These are phyloP conservation scores for Polyodon spathula DNA, from an alignment of 2,113 vertebrate species.

Conservation along the genomic window DNA sequence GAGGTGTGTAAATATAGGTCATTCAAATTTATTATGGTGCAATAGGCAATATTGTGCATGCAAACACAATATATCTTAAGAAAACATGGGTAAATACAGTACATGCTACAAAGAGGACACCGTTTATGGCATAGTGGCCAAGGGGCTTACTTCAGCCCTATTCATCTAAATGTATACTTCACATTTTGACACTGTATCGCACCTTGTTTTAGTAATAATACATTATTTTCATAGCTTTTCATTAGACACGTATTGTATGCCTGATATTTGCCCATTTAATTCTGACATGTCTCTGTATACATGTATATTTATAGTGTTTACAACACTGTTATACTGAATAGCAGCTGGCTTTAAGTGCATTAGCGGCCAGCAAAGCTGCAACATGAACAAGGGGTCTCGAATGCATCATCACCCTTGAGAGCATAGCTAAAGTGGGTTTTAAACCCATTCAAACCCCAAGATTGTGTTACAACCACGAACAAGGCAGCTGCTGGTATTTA, in stretches of 20 bases:
- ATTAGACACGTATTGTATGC: no score
- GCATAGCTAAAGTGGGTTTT: not conserved
- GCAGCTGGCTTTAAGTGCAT: no score
- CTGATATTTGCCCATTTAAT: no score
- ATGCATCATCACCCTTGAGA: not conserved
- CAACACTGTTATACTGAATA: no score
- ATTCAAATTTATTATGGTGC: conserved; percentile 1
- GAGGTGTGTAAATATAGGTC: conserved; percentile 5
- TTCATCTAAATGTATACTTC: no score
- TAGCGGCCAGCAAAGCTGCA: no score
- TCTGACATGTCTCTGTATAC: no score
- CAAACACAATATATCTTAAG: conserved; percentile 2
- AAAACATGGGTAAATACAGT: not conserved
- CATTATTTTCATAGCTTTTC: no score
- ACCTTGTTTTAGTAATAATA: no score
- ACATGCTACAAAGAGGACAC: no score
- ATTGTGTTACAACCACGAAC: not conserved
- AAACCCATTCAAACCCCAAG: not conserved
- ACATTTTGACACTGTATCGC: no score
- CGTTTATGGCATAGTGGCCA: not conserved
- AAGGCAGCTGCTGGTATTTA: not conserved
- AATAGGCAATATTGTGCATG: not conserved
- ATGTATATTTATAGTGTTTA: no score
- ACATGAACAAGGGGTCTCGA: not conserved
- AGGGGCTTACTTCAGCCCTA: not conserved